Evolutionary conservation across 1,140 invertebrate genomes (phyloP).

Genomic region (Bombus waltoni): DNA sequence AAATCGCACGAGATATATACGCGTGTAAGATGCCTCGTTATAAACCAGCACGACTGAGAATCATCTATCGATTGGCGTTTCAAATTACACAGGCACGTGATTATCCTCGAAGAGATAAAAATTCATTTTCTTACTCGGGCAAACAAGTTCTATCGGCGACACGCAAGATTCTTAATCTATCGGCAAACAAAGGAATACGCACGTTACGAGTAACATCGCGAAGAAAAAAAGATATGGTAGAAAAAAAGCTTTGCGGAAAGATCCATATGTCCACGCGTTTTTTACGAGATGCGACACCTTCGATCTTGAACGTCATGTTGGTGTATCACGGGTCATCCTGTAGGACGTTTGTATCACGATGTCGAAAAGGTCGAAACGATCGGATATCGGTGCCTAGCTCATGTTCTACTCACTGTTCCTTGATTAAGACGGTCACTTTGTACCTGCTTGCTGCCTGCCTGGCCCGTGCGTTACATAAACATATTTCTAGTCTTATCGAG

Average conservation of each 20-base stretch:
- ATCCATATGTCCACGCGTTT: neutral
- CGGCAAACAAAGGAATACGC: neutral
- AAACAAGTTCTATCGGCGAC: neutral
- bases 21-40: conserved; percentile 49
- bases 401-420: conserved; percentile 65
- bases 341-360: conserved; percentile 63
- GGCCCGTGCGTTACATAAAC: conserved; percentile 63
- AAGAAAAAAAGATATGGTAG: neutral
- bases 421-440: conserved; percentile 70
- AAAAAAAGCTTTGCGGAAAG: neutral
- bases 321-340: conserved; percentile 41
- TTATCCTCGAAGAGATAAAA: conserved; percentile 16
- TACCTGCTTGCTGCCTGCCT: conserved; percentile 72
- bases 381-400: conserved; percentile 64
- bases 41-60: conserved; percentile 25
- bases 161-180: neutral
- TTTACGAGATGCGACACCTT: neutral
- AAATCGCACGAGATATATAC: conserved; percentile 60
- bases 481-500: conserved; percentile 65
- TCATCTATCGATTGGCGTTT: neutral
- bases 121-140: neutral
- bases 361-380: conserved; percentile 73
- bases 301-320: conserved; percentile 28
- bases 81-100: neutral
- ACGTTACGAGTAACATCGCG: neutral